Conservation (phyloP, 2,888 invertebrate species). For the Lasioglossum vierecki region DNA sequence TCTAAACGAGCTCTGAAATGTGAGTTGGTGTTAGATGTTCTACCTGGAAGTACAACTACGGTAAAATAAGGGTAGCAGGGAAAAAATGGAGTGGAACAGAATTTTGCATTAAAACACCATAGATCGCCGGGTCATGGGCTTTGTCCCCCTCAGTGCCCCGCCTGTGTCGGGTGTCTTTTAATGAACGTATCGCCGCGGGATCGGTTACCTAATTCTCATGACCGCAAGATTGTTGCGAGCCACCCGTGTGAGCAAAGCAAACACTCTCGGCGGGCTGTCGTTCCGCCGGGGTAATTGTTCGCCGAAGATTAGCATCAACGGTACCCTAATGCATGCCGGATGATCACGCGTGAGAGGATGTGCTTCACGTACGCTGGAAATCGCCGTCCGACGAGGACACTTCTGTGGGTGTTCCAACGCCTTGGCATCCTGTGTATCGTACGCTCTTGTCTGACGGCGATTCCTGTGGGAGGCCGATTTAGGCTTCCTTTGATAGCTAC, state of each 20-base stretch:
- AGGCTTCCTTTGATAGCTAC: slow-evolving; percentile 2
- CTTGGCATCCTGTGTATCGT: slow-evolving; percentile 5
- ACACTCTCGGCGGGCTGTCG: slow-evolving; percentile 30
- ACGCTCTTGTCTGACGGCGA: neutral
- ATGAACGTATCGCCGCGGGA: slow-evolving; percentile 29
- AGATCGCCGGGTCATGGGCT: neutral
- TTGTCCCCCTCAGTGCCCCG: slow-evolving; percentile 2
- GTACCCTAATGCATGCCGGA: slow-evolving; percentile 19
- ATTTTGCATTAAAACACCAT: neutral
- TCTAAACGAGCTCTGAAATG: neutral
- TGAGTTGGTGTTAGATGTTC: neutral
- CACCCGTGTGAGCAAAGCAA: slow-evolving; percentile 16
- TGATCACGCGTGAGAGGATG: slow-evolving; percentile 21
- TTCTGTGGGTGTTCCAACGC: slow-evolving; percentile 15
- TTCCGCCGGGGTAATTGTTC: slow-evolving; percentile 49
- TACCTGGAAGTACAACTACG: too few species aligned
- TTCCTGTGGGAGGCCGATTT: slow-evolving; percentile 4
- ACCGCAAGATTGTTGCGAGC: slow-evolving; percentile 12
- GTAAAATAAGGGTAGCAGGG: too few species aligned
- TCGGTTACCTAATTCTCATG: slow-evolving; percentile 54
- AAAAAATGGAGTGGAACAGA: neutral
- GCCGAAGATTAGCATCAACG: slow-evolving; percentile 50
- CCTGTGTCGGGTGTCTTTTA: slow-evolving; percentile 18
- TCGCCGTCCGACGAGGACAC: slow-evolving; percentile 34
- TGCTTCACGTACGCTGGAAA: slow-evolving; percentile 18